A percentile compares a stretch with the other conserved stretches of the same genome.
Conservation (phyloP, 2,888 invertebrate genomes). For the Theodoxus fluviatilis region DNA sequence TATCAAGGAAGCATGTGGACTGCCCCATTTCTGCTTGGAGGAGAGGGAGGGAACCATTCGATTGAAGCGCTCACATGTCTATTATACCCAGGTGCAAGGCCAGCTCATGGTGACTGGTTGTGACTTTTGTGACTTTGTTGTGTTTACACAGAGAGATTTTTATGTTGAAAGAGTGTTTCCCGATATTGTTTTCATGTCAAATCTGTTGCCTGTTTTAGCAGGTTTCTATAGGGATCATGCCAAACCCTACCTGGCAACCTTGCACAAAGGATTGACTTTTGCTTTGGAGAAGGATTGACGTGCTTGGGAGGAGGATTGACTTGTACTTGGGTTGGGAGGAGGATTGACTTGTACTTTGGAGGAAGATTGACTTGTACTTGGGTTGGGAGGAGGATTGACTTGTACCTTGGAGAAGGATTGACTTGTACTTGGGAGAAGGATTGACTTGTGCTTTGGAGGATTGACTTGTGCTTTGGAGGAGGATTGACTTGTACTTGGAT, state of each 20-base stretch:
- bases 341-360: no score
- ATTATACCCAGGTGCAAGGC: conserved; percentile 32
- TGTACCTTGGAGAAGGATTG: no score
- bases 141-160: conserved; percentile 29
- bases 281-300: no score
- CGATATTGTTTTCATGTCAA: conserved; percentile 24
- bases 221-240: conserved; percentile 26
- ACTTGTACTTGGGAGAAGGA: no score
- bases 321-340: no score
- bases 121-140: conserved; percentile 31
- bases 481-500: no score
- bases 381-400: no score
- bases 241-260: neutral
- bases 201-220: conserved; percentile 25
- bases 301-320: no score
- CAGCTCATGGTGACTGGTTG: conserved; percentile 31
- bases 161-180: conserved; percentile 27
- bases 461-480: no score
- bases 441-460: no score
- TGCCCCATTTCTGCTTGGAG: conserved; percentile 24
- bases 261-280: no score
- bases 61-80: conserved; percentile 25
- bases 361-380: no score
- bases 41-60: conserved; percentile 2
- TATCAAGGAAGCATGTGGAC: conserved; percentile 25